Evolutionary conservation across 2,797 vertebrate genomes (phyloP), one percentile per base, ranked within the genome.

Genomic region (Sandelia bainsii): DNA sequence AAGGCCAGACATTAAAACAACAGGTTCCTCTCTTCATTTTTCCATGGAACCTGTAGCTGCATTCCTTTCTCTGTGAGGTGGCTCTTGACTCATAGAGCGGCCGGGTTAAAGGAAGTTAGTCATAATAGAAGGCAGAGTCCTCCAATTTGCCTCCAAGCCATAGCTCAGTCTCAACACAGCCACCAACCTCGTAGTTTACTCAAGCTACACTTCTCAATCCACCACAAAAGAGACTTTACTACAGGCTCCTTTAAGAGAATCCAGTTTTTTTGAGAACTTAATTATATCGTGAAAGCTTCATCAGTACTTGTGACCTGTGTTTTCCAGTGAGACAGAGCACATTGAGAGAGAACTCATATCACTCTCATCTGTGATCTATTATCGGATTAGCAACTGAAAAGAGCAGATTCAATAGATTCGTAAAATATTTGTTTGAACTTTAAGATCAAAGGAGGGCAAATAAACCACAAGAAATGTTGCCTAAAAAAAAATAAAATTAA

Each of bases 11-110:
- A 69, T 87, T 77, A 81, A 72, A 81, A 75, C 71, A 86, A 84
- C 82, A 81, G 76, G 70, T 81, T 86, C 73, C 54, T 61, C 44
- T 77, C 69, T 80, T 81, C 22, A 22, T 62, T 84, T 89, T 92
- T 91, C 89, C 86, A 81, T 78, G 71, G 83, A 90, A 93, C 89
- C 89, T 92, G 89, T 86, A 74, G 39, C 72, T 76, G 69, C 87
- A 90, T 92, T 92, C 87, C 84, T 86, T 56, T 78, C 91, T 71
- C 74, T 75, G 60, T 88, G 84, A 90, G 80, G 69, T 81, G 84
- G 83, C 83, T 85, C 78, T 74, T 89, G 84, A 91, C 83, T 92
- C 87, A 89, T 49, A 63, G 51, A 80, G 77, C 63, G 85, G 71
- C 86, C 49, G 49, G 62, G 66, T 81, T 82, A 66, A 54, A 84